Evolutionary conservation across 2,113 vertebrate genomes (phyloP).

Genomic region (Sapajus apella): DNA sequence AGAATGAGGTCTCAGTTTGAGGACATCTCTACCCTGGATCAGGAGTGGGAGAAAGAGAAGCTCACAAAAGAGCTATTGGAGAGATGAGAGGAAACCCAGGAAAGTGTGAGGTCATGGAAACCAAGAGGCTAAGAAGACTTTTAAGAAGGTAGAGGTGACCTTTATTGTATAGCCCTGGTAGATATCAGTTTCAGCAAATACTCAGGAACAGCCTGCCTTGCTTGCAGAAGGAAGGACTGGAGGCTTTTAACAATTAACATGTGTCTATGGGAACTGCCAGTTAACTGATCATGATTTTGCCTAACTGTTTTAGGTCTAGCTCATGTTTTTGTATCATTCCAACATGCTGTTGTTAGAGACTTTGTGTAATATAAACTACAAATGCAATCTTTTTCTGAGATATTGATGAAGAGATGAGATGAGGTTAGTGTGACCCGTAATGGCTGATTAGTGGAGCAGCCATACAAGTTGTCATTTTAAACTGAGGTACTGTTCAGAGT

Average conservation of each 20-base stretch:
- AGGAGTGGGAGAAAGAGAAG: background rate
- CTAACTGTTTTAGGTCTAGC: background rate
- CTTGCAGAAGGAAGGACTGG: background rate
- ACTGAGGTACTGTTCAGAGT: background rate
- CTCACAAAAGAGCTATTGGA: background rate
- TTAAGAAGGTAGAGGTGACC: background rate
- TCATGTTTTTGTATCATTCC: background rate
- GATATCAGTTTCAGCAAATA: background rate
- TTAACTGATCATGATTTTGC: background rate
- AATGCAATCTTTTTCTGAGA: background rate
- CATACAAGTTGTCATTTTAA: background rate
- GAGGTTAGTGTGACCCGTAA: background rate
- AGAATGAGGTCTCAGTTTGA: background rate
- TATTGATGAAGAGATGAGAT: background rate
- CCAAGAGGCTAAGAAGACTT: background rate
- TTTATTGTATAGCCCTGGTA: no score
- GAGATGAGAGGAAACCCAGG: background rate
- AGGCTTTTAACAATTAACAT: background rate
- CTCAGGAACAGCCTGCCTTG: background rate
- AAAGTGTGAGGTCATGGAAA: background rate
- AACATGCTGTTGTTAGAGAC: background rate
- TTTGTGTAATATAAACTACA: background rate
- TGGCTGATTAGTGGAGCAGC: background rate
- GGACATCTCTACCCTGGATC: background rate
- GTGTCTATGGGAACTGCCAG: background rate